Conservation (phyloP, 2,797 vertebrate genomes). For the Gambusia yucatana region DNA sequence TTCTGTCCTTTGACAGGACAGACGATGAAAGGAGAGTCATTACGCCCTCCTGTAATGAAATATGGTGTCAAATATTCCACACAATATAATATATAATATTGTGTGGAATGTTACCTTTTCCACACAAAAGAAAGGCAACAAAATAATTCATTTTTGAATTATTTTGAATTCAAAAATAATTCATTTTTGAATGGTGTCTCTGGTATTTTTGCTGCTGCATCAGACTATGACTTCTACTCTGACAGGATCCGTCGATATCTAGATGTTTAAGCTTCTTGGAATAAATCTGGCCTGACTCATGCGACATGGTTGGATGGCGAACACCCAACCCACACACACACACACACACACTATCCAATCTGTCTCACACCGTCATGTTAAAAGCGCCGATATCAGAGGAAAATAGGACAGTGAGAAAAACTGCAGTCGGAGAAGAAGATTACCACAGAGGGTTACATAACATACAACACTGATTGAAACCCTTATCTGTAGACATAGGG, state of each 20-base stretch:
- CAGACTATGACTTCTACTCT: slow-evolving; percentile 13
- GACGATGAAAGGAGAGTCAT: not conserved
- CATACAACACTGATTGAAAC: not conserved
- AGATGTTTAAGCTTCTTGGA: slow-evolving; percentile 71
- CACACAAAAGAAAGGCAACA: too few species aligned
- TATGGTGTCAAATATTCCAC: not conserved
- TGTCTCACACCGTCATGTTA: slow-evolving; percentile 48
- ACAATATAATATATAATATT: not conserved
- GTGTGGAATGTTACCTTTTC: too few species aligned
- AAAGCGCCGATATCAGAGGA: slow-evolving; percentile 36
- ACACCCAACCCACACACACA: slow-evolving; percentile 14
- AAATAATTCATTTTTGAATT: too few species aligned
- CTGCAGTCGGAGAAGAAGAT: slow-evolving; percentile 39
- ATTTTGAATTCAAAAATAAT: not conserved
- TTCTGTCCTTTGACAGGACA: not conserved
- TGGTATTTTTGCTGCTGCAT: not conserved
- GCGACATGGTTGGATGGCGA: slow-evolving; percentile 61
- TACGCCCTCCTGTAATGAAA: not conserved
- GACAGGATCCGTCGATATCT: slow-evolving; percentile 23
- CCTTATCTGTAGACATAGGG: slow-evolving; percentile 13
- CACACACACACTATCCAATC: slow-evolving; percentile 37
- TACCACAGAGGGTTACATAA: slow-evolving; percentile 53
- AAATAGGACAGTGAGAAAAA: slow-evolving; percentile 48
- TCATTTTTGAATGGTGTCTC: not conserved
- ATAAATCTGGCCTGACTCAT: slow-evolving; percentile 77